phyloP scores from a whole-genome alignment of 2,888 invertebrate genomes.

The Drosophila pseudotalamancana region DNA sequence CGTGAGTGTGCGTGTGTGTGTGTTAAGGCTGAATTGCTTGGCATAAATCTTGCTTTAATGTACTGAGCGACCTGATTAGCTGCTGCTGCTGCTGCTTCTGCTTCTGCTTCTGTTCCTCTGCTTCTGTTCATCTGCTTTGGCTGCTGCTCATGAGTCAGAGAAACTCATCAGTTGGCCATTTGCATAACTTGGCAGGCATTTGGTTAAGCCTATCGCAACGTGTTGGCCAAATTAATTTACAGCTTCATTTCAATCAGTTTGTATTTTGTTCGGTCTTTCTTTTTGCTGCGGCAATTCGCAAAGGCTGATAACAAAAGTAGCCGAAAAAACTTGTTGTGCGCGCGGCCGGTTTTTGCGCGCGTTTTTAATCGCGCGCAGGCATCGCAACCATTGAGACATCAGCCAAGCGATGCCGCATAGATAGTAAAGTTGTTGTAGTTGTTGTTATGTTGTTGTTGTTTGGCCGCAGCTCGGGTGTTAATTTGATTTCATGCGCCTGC shows the following conservation, averaged over 20 bases:
- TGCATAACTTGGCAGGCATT: conserved; percentile 55
- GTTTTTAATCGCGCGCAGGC: conserved; percentile 53
- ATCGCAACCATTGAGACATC: conserved; percentile 67
- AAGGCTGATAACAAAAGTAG: conserved; percentile 50
- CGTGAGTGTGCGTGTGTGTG: conserved; percentile 28
- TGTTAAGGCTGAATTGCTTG: conserved; percentile 30
- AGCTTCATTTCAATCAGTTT: conserved; percentile 56
- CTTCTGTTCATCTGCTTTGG: conserved; percentile 3
- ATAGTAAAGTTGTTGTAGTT: conserved; percentile 41
- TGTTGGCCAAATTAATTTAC: conserved; percentile 67
- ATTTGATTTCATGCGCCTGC: conserved; percentile 67
- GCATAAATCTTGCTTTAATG: conserved; percentile 74
- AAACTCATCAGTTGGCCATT: conserved; percentile 45
- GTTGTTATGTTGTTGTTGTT: conserved; percentile 15
- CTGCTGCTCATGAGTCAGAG: conserved; percentile 46
- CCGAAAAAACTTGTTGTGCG: conserved; percentile 48
- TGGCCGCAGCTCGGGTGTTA: conserved; percentile 60
- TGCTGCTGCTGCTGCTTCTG: conserved; percentile 4
- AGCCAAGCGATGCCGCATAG: conserved; percentile 53
- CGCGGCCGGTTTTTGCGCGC: conserved; percentile 28
- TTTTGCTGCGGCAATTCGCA: conserved; percentile 47
- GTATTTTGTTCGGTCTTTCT: conserved; percentile 1
- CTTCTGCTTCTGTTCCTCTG: conserved; percentile 66
- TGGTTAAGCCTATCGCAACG: conserved; percentile 16
- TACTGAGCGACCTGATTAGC: conserved; percentile 73